Evolutionary conservation across 1,140 invertebrate species (phyloP).

Genomic region (Rhyacophila brunnea): DNA sequence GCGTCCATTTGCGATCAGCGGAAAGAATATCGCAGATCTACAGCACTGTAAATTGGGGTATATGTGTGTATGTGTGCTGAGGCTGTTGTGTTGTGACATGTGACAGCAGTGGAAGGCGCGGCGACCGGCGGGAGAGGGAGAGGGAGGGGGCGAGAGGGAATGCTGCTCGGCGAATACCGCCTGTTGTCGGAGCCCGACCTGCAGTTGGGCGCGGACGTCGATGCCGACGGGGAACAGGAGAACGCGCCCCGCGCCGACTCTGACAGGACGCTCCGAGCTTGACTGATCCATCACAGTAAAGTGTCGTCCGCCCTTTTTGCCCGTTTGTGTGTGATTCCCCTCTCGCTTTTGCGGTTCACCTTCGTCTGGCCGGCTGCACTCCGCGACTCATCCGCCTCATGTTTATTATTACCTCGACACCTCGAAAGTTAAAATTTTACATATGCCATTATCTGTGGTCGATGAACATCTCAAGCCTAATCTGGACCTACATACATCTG

Average conservation of each 20-base stretch:
- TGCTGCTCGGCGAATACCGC: slow-evolving; percentile 49
- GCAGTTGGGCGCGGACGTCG: slow-evolving; percentile 27
- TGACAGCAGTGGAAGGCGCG: slow-evolving; percentile 22
- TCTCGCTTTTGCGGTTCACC: too few species aligned
- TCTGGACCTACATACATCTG: too few species aligned
- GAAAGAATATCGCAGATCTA: too few species aligned
- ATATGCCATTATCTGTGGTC: too few species aligned
- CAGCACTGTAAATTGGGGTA: too few species aligned
- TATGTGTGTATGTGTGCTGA: background rate
- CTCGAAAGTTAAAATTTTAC: too few species aligned
- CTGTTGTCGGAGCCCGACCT: slow-evolving; percentile 45
- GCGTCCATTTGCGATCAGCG: too few species aligned
- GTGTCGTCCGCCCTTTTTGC: slow-evolving; percentile 31
- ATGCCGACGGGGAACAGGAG: background rate
- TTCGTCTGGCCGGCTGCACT: too few species aligned
- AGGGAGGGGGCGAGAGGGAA: slow-evolving; percentile 39
- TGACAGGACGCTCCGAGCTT: slow-evolving; percentile 34
- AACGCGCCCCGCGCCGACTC: slow-evolving; percentile 13
- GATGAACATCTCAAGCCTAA: too few species aligned
- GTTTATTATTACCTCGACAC: too few species aligned
- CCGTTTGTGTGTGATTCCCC: slow-evolving; percentile 1
- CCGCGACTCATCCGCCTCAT: too few species aligned
- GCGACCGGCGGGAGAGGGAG: slow-evolving; percentile 24
- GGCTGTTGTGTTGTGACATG: slow-evolving; percentile 13
- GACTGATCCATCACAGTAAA: slow-evolving; percentile 30